These are phyloP conservation scores for Cardinalis cardinalis DNA, from an alignment of 2,113 vertebrate genomes.

Conservation along the genomic window DNA sequence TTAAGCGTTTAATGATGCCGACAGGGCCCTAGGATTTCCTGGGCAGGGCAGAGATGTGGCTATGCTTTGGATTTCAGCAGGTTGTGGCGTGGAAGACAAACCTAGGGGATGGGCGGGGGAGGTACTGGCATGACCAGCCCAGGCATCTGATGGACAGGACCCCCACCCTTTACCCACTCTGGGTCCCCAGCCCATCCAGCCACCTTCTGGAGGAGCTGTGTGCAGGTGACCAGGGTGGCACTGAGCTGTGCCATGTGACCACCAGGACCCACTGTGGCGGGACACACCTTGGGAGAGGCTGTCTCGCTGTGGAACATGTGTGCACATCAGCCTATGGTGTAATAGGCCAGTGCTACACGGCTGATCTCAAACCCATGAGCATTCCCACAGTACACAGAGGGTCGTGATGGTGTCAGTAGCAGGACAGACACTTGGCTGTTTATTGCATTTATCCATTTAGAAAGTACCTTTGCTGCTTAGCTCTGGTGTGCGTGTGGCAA, in stretches of 20 bases:
- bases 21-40: accelerated
- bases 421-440: neutral
- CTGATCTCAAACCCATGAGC: accelerated
- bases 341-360: accelerated
- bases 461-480: neutral
- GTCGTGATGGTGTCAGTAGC: accelerated
- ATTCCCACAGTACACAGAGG: accelerated
- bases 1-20: accelerated
- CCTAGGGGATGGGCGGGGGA: no score
- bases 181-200: neutral
- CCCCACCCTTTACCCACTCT: accelerated
- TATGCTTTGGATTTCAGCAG: accelerated
- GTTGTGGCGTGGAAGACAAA: accelerated
- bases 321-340: accelerated
- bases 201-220: accelerated
- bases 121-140: neutral
- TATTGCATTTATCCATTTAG: neutral
- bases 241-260: accelerated
- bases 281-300: accelerated
- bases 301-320: neutral
- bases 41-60: neutral
- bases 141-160: accelerated
- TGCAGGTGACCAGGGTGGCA: neutral
- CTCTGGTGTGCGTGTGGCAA: neutral
- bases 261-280: accelerated